Evolutionary conservation across 2,888 invertebrate genomes (phyloP), one percentile per base, ranked within the genome.

Genomic region (Melinopterus prodromus): DNA sequence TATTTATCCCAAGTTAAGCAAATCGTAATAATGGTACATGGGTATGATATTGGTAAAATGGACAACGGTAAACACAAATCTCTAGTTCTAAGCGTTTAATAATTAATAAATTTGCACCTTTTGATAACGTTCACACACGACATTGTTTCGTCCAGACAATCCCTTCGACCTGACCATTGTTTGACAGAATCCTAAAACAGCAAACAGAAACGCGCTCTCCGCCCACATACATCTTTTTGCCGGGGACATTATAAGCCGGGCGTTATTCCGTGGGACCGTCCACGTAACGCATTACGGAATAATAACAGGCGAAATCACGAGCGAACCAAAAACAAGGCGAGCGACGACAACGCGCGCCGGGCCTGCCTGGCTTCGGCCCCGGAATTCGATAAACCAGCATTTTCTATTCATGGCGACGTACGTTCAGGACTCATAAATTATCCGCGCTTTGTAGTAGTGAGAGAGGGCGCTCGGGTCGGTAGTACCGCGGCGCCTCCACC

Each of bases 401-500:
- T 71, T 71, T 35, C 71, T 71, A 71, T 71, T 71, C 71, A 71
- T 71, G 35, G 35, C 35, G 71, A 35, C 16, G 71, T 71, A 71
- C 71, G 71, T 16, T 71, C 71, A 16, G 71, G 71, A 15, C 71
- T 35, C 71, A 71, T 74, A 74, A 74, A 74, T 74, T 74, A 74
- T 74, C 74, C 74, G 35, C 35, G 35, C 16, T 71, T 71, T 71
- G 71, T 35, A 71, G 71, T 35, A 16, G 35, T 35, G 74, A 35
- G 74, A n/a, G 35, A n/a, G 35, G 36, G 35, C 37, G 74, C 35
- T 35, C 16, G 74, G n/a, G 35, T 16, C 16, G 71, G 71, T 26
- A 15, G 7, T 16, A 35, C 26, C n/a, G 6, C 16, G 6, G 70
- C 26, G 71, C n/a, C 71, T 12, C 71, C 16, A 15, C 71, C 26